phyloP scores from a whole-genome alignment of 2,888 invertebrate species.

The Acholoe squamosa region DNA sequence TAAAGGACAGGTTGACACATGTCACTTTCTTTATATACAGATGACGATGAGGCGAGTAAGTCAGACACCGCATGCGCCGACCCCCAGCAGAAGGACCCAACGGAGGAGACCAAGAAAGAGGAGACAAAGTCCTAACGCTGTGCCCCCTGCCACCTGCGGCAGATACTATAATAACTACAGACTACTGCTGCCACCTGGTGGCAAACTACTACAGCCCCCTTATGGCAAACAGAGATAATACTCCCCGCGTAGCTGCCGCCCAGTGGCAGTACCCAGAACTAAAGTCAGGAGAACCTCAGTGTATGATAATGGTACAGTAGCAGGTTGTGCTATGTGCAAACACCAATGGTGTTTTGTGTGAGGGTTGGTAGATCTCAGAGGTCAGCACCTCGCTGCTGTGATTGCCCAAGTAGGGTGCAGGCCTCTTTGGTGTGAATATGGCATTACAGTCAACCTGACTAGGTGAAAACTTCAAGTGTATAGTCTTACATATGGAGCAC shows the following conservation, averaged over 20 bases:
- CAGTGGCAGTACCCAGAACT: not conserved
- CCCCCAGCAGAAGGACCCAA: not conserved
- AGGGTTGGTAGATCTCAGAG: no score
- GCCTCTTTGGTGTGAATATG: no score
- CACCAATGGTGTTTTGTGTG: no score
- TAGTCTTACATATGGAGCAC: no score
- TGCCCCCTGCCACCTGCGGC: slow-evolving; percentile 30
- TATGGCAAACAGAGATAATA: slow-evolving; percentile 12
- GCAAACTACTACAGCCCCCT: not conserved
- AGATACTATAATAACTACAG: not conserved
- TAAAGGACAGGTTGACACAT: no score
- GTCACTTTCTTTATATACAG: no score
- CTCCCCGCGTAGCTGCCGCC: slow-evolving; percentile 1
- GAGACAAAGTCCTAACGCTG: slow-evolving; percentile 45
- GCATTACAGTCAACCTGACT: no score
- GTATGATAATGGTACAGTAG: no score
- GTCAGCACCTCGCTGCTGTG: no score
- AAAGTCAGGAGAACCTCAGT: not conserved
- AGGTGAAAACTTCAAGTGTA: no score
- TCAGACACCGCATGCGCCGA: slow-evolving; percentile 62
- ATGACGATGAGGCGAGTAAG: slow-evolving; percentile 60
- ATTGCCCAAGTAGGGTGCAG: no score
- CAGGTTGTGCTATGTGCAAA: no score
- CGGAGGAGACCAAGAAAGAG: not conserved
- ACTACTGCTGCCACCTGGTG: not conserved